Conservation (phyloP, 2,888 invertebrate genomes). For the Sympetrum striolatum region DNA sequence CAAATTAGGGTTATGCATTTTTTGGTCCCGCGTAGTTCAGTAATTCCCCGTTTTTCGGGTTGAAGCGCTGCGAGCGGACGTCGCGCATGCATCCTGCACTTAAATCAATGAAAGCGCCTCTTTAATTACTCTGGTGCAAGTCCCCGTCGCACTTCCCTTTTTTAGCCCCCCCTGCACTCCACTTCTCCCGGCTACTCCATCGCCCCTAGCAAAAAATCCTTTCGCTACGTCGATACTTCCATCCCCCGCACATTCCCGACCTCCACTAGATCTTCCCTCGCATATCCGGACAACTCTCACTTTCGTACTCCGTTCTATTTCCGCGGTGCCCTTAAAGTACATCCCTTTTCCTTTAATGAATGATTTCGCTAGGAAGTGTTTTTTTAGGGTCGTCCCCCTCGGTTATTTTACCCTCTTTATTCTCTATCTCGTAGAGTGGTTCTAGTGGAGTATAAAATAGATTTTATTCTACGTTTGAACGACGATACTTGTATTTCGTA, state of each 20-base stretch:
- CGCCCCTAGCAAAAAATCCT: background rate
- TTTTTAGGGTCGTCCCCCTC: background rate
- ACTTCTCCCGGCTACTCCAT: background rate
- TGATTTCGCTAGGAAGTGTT: too few relatives aligned
- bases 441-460: too few relatives aligned
- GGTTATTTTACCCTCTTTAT: too few relatives aligned
- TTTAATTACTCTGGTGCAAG: background rate
- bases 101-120: background rate
- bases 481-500: too few relatives aligned
- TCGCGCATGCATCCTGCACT: background rate
- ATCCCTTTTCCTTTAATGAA: too few relatives aligned
- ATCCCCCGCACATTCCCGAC: background rate
- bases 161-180: background rate
- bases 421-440: too few relatives aligned
- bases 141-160: background rate
- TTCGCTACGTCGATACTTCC: background rate
- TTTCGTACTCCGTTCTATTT: background rate
- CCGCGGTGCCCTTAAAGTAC: too few relatives aligned
- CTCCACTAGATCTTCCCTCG: background rate
- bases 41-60: background rate
- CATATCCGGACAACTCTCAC: background rate
- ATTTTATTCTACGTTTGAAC: too few relatives aligned
- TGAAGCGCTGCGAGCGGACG: background rate
- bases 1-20: too few relatives aligned
- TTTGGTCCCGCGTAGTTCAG: background rate